Percentiles rank a stretch among this genome's conserved stretches.
phyloP scores from a whole-genome alignment of 2,113 vertebrate genomes.

The Okapia johnstoni region DNA sequence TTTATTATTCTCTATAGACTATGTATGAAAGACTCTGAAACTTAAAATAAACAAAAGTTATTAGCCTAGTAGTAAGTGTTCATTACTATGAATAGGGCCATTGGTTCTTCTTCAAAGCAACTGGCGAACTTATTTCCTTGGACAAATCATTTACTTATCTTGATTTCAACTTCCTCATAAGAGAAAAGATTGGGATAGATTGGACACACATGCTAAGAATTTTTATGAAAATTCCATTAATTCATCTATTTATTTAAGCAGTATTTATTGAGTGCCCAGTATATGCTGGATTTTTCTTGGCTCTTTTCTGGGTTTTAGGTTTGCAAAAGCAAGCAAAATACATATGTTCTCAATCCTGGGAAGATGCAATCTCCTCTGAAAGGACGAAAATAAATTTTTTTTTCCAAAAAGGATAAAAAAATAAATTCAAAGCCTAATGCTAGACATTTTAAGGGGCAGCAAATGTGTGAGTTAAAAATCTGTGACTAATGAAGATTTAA shows the following conservation, averaged over 20 bases:
- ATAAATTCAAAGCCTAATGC: background rate
- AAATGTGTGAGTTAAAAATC: background rate
- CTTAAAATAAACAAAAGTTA: background rate
- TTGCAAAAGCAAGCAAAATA: background rate
- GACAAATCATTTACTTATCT: background rate
- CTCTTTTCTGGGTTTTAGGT: background rate
- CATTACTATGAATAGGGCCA: background rate
- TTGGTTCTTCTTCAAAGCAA: background rate
- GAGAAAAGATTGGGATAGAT: background rate
- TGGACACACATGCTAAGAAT: background rate
- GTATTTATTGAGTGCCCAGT: background rate
- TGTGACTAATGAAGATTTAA: background rate
- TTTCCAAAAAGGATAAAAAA: background rate
- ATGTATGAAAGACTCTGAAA: background rate
- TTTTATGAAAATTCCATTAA: background rate
- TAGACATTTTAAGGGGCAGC: background rate
- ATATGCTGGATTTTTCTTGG: background rate
- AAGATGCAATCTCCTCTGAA: background rate
- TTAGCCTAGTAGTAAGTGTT: background rate
- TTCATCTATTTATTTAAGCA: background rate
- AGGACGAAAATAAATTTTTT: background rate
- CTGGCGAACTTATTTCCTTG: background rate
- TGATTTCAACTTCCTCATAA: background rate
- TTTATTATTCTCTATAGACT: background rate
- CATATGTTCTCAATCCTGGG: background rate